Evolutionary conservation across 2,797 vertebrate genomes (phyloP), one percentile per base, ranked within the genome.

Genomic region (Parauchenoglanis ngamensis): DNA sequence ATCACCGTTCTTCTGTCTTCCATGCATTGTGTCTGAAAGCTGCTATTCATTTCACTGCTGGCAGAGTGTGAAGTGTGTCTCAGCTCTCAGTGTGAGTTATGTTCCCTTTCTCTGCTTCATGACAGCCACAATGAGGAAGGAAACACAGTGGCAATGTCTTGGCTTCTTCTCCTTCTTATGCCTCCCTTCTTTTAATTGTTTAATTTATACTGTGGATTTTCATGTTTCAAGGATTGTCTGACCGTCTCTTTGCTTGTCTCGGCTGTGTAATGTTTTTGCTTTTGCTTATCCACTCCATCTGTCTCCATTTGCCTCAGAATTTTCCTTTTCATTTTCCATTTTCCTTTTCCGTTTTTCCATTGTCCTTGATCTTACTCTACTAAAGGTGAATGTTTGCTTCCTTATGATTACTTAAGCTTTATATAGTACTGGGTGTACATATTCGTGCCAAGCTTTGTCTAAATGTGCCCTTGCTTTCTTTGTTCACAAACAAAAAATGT

Each of bases 1-100:
- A 67, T 35, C 65, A 65, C 73, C n/a, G 35, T 56, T 79, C 57
- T 23, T 86, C 87, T 82, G 83, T 87, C 86, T 76, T 72, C 17
- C 44, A 67, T 83, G 13, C 76, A 80, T 89, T 86, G 65, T 89
- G 73, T 79, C 83, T 63, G 83, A 85, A 86, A 83, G 75, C 85
- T 49, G 35, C 81, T 81, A 78, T 88, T 90, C 83, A 84, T 65
- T 88, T 59, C 76, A 21, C 73, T 35, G 31, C 65, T 82, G 56
- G 44, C 61, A 79, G 61, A 73, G 59, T 76, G 83, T 85, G 49
- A 84, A 70, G 83, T 77, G 84, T 12, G 70, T 84, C 67, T 61
- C 23, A 7, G 0, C 76, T 52, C 82, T 87, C 61, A 56, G 79
- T 85, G 72, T 63, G 86, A 83, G 90, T 83, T 61, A 10, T 70